Evolutionary conservation across 2,888 invertebrate species (phyloP).

Genomic region (Noctua janthe): DNA sequence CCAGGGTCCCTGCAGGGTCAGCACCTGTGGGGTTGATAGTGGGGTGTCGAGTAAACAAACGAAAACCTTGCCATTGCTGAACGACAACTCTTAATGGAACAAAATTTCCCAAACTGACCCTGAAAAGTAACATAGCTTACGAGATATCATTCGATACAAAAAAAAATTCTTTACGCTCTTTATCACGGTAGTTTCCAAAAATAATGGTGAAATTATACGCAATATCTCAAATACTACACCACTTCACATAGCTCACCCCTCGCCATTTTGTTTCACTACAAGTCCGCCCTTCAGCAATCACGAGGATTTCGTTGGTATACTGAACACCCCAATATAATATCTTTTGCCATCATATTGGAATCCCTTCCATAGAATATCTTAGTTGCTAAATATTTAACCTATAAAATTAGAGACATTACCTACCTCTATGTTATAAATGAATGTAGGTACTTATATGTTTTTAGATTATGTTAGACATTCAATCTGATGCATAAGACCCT

Average conservation of each 20-base stretch:
- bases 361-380: background rate
- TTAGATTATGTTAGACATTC: background rate
- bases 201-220: background rate
- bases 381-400: background rate
- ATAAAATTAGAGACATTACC: background rate
- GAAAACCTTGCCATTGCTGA: slow-evolving; percentile 22
- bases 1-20: slow-evolving; percentile 90
- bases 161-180: background rate
- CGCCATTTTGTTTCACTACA: slow-evolving; percentile 6
- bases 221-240: slow-evolving; percentile 10
- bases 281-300: background rate
- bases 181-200: background rate
- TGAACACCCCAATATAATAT: slow-evolving; percentile 32
- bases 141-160: background rate
- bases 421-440: too few relatives aligned
- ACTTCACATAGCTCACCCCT: background rate
- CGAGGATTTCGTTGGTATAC: slow-evolving; percentile 26
- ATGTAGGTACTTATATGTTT: background rate
- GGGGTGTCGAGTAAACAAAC: slow-evolving; percentile 39
- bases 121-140: background rate
- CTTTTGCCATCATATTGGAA: slow-evolving; percentile 16
- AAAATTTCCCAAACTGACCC: background rate
- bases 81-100: slow-evolving; percentile 1
- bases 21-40: slow-evolving; percentile 81
- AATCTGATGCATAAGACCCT: too few relatives aligned